Evolutionary conservation across 2,797 vertebrate species (phyloP), one percentile per base, ranked within the genome.

Genomic region (Nothura maculosa): DNA sequence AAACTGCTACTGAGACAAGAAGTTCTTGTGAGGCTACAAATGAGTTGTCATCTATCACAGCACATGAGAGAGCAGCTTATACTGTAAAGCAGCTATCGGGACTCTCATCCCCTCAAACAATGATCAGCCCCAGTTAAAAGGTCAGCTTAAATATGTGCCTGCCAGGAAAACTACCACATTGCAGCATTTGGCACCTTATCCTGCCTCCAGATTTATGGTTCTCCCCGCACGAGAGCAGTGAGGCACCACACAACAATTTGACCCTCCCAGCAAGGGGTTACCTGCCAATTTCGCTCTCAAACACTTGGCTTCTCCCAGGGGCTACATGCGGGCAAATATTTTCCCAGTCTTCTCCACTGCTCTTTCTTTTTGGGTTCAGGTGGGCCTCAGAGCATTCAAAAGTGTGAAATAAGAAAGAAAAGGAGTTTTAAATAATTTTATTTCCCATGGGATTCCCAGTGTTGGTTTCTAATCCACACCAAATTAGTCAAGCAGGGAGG

Each of bases 391-490:
- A 93, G 58, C 66, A 91, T 48, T 80, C 73, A 34, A 94, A 93
- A 11, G 69, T 58, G 89, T 68, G 62, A 96, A 93, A 94, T 67
- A 96, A 92, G 86, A 91, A 96, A 94, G 27, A 54, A 72, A 82
- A 70, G 10, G 76, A 93, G 62, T 80, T 96, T 96, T 93, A 64
- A 80, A 70, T 68, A 82, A 60, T 96, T 94, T 78, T 66, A 69
- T 64, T 96, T 96, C 89, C 3, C 4, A 89, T 85, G 72, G n/a
- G 64, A 93, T 90, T 96, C 87, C 89, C 91, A 3, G 21, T 43
- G 89, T 93, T 93, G 64, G 67, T 95, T 75, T 69, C 58, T 90
- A 69, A 89, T 47, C 45, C 57, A 69, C 48, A 78, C 81, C 74
- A 75, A 90, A 60, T 73, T 36, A 89, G 80, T 68, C 74, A 80